Base-by-base conservation (phyloP, 2,113 vertebrate genomes). In the Hucho hucho region DNA sequence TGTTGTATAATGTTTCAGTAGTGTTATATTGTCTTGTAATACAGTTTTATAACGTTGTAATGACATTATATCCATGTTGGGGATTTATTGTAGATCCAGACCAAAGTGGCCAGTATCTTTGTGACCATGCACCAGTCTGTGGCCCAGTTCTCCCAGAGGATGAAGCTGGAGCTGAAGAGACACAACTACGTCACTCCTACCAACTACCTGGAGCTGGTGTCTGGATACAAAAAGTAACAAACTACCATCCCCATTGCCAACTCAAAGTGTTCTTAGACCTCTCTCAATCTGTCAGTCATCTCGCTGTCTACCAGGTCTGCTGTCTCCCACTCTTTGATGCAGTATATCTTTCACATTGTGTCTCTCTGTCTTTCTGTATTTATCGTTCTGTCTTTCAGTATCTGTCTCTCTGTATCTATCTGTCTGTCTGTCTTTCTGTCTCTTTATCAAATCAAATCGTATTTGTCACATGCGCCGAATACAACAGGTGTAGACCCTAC, bases 131-230 rank as follows among this genome's bases (percentile, higher is more conserved):
- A 97, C 81, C 93, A 95, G 89, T 96, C 96, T 0, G 96, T 96
- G 77, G 92, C 82, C 12, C 83, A 80, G 4, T 89, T 93, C 64
- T 96, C 96, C 37, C 88, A 93, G 73, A 94, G 88, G 84, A 97
- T 97, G 95, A 89, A 94, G 74, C 4, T 93, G 81, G 95, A 95
- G 80, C 81, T 97, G 7, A 88, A 83, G 84, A 93, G 95, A 80
- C 76, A 95, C 74, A 96, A 95, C 82, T 97, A 97, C 0, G 95
- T 97, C 84, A 97, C 95, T 0, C 95, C 95, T 43, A 96, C 94
- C 79, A 96, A 96, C 91, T 97, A 96, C 90, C 88, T 97, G 88
- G 95, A 97, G 82, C 93, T 97, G 14, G 95, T 97, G 67, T 93
- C 95, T n/a, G 95, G 95, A 85, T 97, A 95, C 82, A 97, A 95